Conservation (phyloP, 2,888 invertebrate species). For the Trichogramma dendrolimi region DNA sequence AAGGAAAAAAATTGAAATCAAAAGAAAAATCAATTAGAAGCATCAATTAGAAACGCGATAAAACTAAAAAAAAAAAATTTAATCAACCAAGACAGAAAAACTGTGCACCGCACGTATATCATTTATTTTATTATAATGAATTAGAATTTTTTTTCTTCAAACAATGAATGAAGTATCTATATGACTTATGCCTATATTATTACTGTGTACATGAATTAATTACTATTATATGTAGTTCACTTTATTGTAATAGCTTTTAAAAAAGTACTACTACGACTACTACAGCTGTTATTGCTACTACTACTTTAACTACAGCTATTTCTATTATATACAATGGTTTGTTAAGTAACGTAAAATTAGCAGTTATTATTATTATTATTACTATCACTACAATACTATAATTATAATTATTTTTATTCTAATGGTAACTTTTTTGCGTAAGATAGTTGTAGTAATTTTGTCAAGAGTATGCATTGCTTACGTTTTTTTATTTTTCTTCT, state of each 20-base stretch:
- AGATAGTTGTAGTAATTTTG: background rate
- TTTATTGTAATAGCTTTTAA: no score
- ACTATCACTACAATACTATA: background rate
- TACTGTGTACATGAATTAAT: slow-evolving; percentile 21
- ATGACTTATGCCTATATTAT: slow-evolving; percentile 26
- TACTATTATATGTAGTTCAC: slow-evolving; percentile 5
- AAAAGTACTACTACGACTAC: slow-evolving; percentile 6
- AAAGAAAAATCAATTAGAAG: background rate
- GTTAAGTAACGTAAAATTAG: slow-evolving; percentile 12
- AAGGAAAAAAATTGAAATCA: background rate
- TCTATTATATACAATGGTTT: slow-evolving; percentile 19
- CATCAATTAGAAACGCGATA: no score
- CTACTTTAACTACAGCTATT: slow-evolving; percentile 17
- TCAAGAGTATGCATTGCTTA: background rate
- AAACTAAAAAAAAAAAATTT: no score
- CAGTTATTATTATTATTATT: slow-evolving; percentile 17
- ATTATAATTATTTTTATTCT: slow-evolving; percentile 20
- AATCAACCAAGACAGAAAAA: no score
- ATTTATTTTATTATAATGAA: slow-evolving; percentile 18
- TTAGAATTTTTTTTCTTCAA: slow-evolving; percentile 7
- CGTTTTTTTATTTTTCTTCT: background rate
- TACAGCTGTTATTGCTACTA: slow-evolving; percentile 20
- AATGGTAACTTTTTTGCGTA: background rate
- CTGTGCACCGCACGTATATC: slow-evolving; percentile 18
- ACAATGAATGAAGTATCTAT: slow-evolving; percentile 10